Evolutionary conservation across 2,797 vertebrate genomes (phyloP).

Genomic region (Intellagama lesueurii): DNA sequence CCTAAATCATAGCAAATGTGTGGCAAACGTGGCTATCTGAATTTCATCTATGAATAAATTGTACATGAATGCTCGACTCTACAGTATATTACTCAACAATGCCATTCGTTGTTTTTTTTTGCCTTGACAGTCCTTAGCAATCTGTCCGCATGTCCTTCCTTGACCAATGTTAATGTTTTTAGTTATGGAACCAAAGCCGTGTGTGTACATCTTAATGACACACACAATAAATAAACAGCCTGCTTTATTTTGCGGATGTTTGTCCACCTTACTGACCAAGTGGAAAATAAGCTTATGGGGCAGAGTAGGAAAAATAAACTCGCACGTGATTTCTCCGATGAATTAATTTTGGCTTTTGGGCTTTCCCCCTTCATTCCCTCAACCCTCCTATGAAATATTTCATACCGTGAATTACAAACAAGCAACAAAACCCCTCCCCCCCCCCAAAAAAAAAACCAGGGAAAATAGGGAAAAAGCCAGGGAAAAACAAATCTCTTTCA

Average conservation of each 20-base stretch:
- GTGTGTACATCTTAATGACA: conserved; percentile 38
- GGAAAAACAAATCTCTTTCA: conserved; percentile 37
- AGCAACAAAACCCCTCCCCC: conserved; percentile 1
- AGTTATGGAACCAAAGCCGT: conserved; percentile 37
- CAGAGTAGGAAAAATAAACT: conserved; percentile 10
- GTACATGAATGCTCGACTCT: background rate
- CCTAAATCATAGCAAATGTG: background rate
- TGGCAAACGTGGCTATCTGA: background rate
- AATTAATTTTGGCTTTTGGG: background rate
- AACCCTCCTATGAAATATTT: background rate
- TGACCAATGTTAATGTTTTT: background rate
- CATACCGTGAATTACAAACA: conserved; percentile 28
- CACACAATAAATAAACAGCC: conserved; percentile 23
- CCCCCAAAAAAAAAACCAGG: conserved; percentile 19
- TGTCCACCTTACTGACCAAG: conserved; percentile 70
- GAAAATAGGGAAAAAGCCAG: no score
- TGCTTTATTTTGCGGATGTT: conserved; percentile 59
- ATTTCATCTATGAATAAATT: background rate
- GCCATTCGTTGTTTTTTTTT: background rate
- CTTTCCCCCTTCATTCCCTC: background rate
- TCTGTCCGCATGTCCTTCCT: background rate
- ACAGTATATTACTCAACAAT: background rate
- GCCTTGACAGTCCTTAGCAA: background rate
- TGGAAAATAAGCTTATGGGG: conserved; percentile 48
- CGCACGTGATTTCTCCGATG: conserved; percentile 32